phyloP scores from a whole-genome alignment of 1,140 invertebrate species.

The Samia ricini region DNA sequence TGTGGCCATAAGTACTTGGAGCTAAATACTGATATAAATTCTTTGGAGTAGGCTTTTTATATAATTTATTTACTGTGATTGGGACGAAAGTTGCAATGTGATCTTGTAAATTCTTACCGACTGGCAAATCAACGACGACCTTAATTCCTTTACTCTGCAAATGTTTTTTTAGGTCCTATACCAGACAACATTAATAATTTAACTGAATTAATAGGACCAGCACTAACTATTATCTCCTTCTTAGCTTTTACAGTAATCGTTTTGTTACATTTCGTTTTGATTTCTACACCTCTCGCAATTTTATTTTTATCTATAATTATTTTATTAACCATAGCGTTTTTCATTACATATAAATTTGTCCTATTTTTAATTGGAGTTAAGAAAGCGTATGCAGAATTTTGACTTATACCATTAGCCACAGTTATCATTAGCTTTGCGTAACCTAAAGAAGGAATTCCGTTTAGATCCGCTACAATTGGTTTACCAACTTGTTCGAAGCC shows the following conservation, averaged over 20 bases:
- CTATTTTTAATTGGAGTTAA: background rate
- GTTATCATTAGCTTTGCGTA: background rate
- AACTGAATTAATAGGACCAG: background rate
- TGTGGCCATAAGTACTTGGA: background rate
- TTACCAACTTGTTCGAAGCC: background rate
- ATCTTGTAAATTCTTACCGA: background rate
- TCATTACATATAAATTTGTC: background rate
- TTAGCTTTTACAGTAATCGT: background rate
- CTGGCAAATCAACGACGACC: background rate
- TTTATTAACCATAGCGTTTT: background rate
- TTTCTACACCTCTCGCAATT: background rate
- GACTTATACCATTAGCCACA: background rate
- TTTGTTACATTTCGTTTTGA: background rate
- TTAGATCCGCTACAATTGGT: background rate
- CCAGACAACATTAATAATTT: constrained; percentile 74
- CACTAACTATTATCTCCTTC: background rate
- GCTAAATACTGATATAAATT: background rate
- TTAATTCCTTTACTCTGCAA: background rate
- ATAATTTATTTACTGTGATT: background rate
- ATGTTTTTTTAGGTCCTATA: constrained; percentile 76
- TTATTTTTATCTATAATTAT: background rate
- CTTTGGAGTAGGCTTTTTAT: background rate
- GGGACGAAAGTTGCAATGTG: background rate
- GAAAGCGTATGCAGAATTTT: background rate
- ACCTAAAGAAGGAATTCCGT: background rate